Evolutionary conservation across 2,797 vertebrate genomes (phyloP), one percentile per base, ranked within the genome.

Genomic region (Borostomias antarcticus): DNA sequence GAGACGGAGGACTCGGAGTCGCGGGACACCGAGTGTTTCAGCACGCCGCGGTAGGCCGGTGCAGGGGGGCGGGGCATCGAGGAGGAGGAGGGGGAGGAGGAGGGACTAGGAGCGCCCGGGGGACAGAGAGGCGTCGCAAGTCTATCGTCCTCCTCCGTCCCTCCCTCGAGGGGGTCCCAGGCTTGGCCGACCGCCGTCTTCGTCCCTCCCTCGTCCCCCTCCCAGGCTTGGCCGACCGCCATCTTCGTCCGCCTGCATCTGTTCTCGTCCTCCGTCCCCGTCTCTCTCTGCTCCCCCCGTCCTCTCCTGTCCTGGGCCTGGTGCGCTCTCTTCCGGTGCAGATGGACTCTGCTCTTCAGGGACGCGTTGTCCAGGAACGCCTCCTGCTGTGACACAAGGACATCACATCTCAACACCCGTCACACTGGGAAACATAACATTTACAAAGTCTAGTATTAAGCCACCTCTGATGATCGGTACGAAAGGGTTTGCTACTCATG

Each of bases 321-420:
- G 68, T 90, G 72, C 1, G 82, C 86, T 67, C 90, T 85, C 79
- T 91, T 91, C 62, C 90, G 87, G 83, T 69, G 88, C 9, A 71
- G 52, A 9, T 33, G 50, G 52, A 62, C n/a, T 74, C 75, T 67
- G 57, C 30, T 80, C 74, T 30, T 86, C 58, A 64, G 40, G 0
- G 8, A 30, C 1, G 75, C 66, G 57, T 63, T 83, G 19, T 74
- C 62, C 10, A 74, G 32, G 25, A 70, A 59, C 6, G 72, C 62
- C 48, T 26, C 66, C 25, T 69, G 50, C 90, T 90, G 76, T 47
- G 61, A 33, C 5, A 33, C 50, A 66, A 11, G 5, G 57, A 45
- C 50, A 52, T 8, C 9, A 23, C 50, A 26, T 52, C 40, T 45
- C n/a, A 15, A 15, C 4, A 45, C 15, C 40, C 4, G 40, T 17